A percentile compares a stretch with the other conserved stretches of the same genome.
These are phyloP conservation scores for Phycodurus eques DNA, from an alignment of 2,113 vertebrate genomes.

Conservation along the genomic window DNA sequence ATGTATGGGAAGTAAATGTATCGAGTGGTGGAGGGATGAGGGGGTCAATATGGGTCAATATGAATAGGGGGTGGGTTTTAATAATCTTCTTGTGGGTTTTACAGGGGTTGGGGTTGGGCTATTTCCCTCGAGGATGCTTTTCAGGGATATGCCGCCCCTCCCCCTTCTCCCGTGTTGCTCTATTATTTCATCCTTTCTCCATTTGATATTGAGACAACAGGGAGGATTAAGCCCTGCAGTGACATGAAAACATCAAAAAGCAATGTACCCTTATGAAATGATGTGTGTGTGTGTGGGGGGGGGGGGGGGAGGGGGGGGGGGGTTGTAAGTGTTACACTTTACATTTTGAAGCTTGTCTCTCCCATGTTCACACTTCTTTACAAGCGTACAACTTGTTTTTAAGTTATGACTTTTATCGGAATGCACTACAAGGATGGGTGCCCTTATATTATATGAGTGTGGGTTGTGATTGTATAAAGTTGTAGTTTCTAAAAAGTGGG, in stretches of 20 bases:
- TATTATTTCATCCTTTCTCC: constrained; percentile 44
- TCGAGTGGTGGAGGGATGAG: constrained; percentile 1
- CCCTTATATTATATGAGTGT: neutral
- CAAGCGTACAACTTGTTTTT: neutral
- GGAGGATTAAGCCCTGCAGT: constrained; percentile 38
- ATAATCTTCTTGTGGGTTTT: constrained; percentile 43
- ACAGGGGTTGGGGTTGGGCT: constrained; percentile 24
- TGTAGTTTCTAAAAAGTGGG: no score
- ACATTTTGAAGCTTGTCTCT: neutral
- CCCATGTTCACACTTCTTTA: constrained; percentile 7
- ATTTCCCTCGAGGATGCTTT: constrained; percentile 41
- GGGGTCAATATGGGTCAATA: neutral
- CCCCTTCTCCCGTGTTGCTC: constrained; percentile 24
- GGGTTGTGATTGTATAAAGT: neutral
- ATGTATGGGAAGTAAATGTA: constrained; percentile 34
- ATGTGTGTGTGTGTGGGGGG: neutral
- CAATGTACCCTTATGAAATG: constrained; percentile 36
- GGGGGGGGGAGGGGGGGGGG: neutral
- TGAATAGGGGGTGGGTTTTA: constrained; percentile 9
- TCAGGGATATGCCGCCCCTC: constrained; percentile 14
- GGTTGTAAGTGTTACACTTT: constrained; percentile 5
- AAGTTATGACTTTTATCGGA: neutral
- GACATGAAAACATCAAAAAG: constrained; percentile 38
- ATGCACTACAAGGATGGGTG: neutral
- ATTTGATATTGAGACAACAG: constrained; percentile 59